Conservation (phyloP, 2,113 vertebrate species). For the Ceyx cyanopectus region DNA sequence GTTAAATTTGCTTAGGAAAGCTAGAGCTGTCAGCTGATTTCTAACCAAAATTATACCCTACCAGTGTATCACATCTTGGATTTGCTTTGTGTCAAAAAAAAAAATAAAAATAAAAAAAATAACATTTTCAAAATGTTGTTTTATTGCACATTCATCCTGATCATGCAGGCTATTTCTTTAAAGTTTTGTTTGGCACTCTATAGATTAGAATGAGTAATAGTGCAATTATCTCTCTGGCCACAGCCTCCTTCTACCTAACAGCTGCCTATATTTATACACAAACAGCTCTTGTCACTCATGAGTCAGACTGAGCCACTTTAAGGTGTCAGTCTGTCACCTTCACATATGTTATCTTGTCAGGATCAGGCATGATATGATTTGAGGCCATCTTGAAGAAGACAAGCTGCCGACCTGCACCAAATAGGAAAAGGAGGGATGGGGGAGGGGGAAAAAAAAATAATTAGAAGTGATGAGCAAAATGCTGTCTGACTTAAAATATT, state of each 20-base stretch:
- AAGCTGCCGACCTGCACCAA: conserved; percentile 84
- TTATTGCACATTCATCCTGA: conserved; percentile 86
- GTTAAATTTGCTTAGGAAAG: conserved; percentile 40
- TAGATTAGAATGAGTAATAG: conserved; percentile 71
- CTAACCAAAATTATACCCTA: conserved; percentile 38
- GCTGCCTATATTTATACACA: conserved; percentile 58
- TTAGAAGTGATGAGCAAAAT: neutral
- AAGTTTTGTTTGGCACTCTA: conserved; percentile 69
- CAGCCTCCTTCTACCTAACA: conserved; percentile 12
- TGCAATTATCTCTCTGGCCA: conserved; percentile 57
- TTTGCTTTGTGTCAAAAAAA: neutral
- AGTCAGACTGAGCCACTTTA: neutral
- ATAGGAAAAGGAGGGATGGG: neutral
- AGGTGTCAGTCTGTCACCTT: conserved; percentile 74
- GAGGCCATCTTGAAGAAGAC: conserved; percentile 89
- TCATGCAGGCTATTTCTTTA: conserved; percentile 70
- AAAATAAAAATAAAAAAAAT: neutral
- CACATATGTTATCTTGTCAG: conserved; percentile 81
- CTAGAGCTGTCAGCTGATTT: conserved; percentile 57
- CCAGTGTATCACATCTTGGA: conserved; percentile 66
- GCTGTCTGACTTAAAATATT: neutral
- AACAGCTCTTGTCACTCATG: conserved; percentile 30
- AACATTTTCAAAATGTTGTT: conserved; percentile 79
- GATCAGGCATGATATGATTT: conserved; percentile 76
- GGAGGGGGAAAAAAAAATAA: neutral